phyloP scores from a whole-genome alignment of 1,140 invertebrate genomes.

The Battus philenor region DNA sequence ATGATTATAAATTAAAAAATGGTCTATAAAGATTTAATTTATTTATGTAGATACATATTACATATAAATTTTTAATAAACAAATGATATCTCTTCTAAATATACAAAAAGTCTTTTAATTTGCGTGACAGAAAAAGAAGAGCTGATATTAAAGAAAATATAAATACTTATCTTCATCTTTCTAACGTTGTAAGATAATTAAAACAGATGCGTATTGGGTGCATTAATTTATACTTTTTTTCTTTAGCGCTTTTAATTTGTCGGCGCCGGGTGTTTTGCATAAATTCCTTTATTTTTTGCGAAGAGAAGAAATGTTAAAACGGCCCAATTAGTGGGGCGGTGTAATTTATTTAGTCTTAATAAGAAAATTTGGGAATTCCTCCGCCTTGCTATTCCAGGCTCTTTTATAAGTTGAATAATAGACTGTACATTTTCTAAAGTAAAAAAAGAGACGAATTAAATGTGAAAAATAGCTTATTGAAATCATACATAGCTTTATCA shows the following conservation, averaged over 20 bases:
- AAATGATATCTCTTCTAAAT: no score
- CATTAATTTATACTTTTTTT: conserved; percentile 62
- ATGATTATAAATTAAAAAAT: no score
- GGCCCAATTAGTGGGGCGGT: conserved; percentile 52
- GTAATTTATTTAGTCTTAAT: conserved; percentile 64
- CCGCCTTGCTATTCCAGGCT: conserved; percentile 21
- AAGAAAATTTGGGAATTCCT: conserved; percentile 39
- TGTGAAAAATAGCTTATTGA: no score
- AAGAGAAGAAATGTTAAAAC: conserved; percentile 38
- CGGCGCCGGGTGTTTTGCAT: conserved; percentile 61
- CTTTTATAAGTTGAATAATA: conserved; percentile 16
- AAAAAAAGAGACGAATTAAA: conserved; percentile 18
- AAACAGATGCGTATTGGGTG: conserved; percentile 57
- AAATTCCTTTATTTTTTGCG: conserved; percentile 48
- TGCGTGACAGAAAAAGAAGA: no score
- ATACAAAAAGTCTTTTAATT: no score
- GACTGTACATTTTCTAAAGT: neutral
- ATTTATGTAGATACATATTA: no score
- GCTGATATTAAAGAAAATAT: conserved; percentile 4
- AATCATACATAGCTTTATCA: no score
- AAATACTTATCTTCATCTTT: conserved; percentile 29
- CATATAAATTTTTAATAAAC: no score
- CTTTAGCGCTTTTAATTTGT: conserved; percentile 64
- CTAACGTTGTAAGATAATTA: conserved; percentile 45
- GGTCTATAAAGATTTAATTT: no score